phyloP scores from a whole-genome alignment of 2,888 invertebrate species.

The Pinctada fucata region DNA sequence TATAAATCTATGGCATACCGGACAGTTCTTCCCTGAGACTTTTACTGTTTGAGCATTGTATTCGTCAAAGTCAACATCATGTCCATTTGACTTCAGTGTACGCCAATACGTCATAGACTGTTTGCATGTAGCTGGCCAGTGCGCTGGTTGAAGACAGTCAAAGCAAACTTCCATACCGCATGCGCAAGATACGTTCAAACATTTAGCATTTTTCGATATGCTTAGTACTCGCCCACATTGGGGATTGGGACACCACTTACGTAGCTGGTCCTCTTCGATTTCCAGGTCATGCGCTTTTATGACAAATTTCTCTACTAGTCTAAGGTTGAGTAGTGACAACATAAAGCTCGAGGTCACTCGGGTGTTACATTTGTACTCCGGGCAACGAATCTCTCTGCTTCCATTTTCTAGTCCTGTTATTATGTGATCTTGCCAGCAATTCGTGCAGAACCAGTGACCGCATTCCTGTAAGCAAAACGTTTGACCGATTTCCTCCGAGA shows the following conservation, averaged over 20 bases:
- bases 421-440: conserved; percentile 56
- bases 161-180: conserved; percentile 57
- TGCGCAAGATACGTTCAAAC: conserved; percentile 42
- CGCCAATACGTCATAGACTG: conserved; percentile 39
- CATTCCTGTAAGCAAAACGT: conserved; percentile 52
- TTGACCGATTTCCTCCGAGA: conserved; percentile 26
- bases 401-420: conserved; percentile 40
- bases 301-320: conserved; percentile 36
- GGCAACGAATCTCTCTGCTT: conserved; percentile 42
- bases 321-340: conserved; percentile 35
- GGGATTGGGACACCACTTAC: conserved; percentile 58
- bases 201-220: conserved; percentile 19
- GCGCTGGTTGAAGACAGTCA: conserved; percentile 52
- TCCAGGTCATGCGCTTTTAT: conserved; percentile 44
- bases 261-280: conserved; percentile 39
- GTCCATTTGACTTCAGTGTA: conserved; percentile 43
- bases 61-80: conserved; percentile 32
- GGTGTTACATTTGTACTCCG: conserved; percentile 37
- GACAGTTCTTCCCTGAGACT: conserved; percentile 57
- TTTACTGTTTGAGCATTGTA: conserved; percentile 3
- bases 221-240: conserved; percentile 51
- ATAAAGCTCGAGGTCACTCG: not conserved
- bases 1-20: conserved; percentile 53
- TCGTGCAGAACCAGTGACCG: conserved; percentile 61
- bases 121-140: conserved; percentile 61